Conservation (phyloP, 1,140 invertebrate species). For the Sarcophaga bullata region DNA sequence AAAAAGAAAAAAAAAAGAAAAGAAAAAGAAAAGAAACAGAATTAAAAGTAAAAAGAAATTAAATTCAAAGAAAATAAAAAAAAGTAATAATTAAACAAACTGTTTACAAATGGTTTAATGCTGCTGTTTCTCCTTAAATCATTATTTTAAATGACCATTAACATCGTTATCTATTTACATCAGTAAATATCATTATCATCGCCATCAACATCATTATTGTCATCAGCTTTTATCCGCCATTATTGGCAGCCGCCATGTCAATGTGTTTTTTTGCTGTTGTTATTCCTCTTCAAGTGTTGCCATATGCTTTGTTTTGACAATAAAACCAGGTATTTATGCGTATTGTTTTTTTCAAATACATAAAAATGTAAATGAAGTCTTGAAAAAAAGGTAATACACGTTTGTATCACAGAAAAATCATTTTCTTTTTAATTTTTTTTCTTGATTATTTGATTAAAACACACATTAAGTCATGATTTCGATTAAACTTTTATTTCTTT, state of each 20-base stretch:
- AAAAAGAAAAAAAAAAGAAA: not conserved
- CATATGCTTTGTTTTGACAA: not conserved
- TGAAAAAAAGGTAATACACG: too few relatives aligned
- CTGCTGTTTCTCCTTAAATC: not conserved
- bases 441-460: too few relatives aligned
- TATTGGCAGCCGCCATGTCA: slow-evolving; percentile 11
- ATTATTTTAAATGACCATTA: not conserved
- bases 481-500: too few relatives aligned
- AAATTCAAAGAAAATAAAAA: too few relatives aligned
- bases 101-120: too few relatives aligned
- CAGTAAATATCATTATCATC: not conserved
- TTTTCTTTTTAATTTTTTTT: too few relatives aligned
- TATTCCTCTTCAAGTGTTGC: slow-evolving; percentile 9
- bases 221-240: not conserved
- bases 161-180: not conserved
- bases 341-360: too few relatives aligned
- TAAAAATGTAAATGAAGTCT: too few relatives aligned
- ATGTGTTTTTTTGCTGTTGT: not conserved
- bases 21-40: not conserved
- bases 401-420: too few relatives aligned
- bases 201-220: not conserved
- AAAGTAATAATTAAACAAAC: too few relatives aligned
- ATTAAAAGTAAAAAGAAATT: not conserved
- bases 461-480: too few relatives aligned
- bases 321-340: not conserved